phyloP scores from a whole-genome alignment of 2,888 invertebrate species.

The Athalia circularis region DNA sequence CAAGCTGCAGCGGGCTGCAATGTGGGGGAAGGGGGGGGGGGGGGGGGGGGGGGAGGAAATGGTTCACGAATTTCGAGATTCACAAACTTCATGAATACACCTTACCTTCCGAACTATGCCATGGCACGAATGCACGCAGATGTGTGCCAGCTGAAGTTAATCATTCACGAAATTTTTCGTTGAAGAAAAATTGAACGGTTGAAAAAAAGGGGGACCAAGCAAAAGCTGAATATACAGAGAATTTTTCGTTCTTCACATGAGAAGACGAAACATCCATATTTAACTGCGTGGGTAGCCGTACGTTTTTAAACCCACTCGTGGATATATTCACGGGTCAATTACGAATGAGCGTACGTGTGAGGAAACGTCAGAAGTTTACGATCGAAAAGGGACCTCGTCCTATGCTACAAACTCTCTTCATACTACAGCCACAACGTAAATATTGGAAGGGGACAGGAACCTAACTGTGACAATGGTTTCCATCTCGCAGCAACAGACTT shows the following conservation, averaged over 20 bases:
- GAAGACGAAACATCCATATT: not conserved
- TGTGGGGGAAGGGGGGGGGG: too few relatives aligned
- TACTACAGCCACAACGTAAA: not conserved
- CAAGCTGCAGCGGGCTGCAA: not conserved
- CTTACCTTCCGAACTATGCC: too few relatives aligned
- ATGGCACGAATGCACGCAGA: too few relatives aligned
- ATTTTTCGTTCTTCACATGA: not conserved
- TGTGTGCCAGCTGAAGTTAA: too few relatives aligned
- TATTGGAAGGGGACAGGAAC: not conserved
- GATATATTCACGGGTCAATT: not conserved
- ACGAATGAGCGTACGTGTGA: slow-evolving; percentile 2
- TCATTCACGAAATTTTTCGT: too few relatives aligned
- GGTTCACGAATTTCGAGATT: too few relatives aligned
- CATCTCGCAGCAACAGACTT: not conserved
- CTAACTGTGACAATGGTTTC: not conserved
- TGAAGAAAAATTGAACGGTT: too few relatives aligned
- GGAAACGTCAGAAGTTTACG: slow-evolving; percentile 6
- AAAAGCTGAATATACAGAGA: slow-evolving; percentile 6
- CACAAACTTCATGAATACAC: too few relatives aligned
- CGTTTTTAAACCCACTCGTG: slow-evolving; percentile 4
- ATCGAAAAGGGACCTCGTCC: slow-evolving; percentile 22
- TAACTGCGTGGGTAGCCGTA: slow-evolving; percentile 23
- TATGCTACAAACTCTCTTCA: slow-evolving; percentile 2
- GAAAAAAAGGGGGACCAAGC: not conserved
- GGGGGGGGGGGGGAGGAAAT: too few relatives aligned